phyloP scores from a whole-genome alignment of 1,140 invertebrate genomes.

The Melanaphis sacchari region DNA sequence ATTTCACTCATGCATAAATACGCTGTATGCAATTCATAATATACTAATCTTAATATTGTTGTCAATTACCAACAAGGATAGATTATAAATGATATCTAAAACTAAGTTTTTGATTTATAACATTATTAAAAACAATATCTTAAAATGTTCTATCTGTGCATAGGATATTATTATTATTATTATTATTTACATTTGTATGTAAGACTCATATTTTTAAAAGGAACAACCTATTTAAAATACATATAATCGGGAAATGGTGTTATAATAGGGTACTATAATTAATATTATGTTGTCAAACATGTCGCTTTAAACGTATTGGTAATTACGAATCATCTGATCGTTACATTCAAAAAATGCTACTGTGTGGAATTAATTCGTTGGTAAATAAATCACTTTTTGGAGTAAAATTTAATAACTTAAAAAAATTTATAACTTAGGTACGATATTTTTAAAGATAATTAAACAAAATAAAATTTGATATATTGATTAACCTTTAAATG shows the following conservation, averaged over 20 bases:
- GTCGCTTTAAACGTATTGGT: neutral
- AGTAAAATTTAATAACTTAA: neutral
- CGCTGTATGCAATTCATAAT: neutral
- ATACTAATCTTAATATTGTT: neutral
- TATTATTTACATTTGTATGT: no score
- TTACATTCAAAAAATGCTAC: slow-evolving; percentile 16
- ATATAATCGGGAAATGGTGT: neutral
- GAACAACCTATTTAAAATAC: neutral
- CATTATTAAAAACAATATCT: neutral
- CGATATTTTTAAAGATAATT: neutral
- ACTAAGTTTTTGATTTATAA: neutral
- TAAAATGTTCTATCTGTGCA: neutral
- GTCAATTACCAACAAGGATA: neutral
- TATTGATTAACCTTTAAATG: neutral
- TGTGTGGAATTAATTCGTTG: neutral
- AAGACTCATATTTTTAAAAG: neutral
- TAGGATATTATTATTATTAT: neutral
- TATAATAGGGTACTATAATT: neutral
- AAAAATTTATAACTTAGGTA: neutral
- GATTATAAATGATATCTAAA: neutral
- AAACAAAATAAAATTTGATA: neutral
- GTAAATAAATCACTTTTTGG: neutral
- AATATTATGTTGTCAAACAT: slow-evolving; percentile 6
- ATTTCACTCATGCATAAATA: no score
- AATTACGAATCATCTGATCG: neutral